A percentile compares a stretch with the other conserved stretches of the same genome.
These are phyloP conservation scores for Thripadectes ignobilis DNA, from an alignment of 2,797 vertebrate species.

Conservation along the genomic window DNA sequence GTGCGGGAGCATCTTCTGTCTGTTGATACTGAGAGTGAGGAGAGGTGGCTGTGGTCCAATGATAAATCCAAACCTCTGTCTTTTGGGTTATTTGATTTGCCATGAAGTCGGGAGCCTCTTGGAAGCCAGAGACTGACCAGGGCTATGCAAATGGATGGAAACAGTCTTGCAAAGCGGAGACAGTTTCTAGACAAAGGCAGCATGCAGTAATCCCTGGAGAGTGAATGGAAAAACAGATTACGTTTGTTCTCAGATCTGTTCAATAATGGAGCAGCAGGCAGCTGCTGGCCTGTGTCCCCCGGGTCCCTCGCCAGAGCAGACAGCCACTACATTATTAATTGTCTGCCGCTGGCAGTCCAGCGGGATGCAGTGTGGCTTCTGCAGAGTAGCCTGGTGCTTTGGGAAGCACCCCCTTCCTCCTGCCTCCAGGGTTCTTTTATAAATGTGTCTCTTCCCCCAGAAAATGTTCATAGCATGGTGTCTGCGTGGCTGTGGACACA, in stretches of 20 bases:
- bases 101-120: background rate
- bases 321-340: conserved; percentile 51
- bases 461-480: fast-evolving
- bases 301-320: background rate
- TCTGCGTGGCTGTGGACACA: background rate
- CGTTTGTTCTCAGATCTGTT: conserved; percentile 32
- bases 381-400: background rate
- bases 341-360: background rate
- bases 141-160: background rate
- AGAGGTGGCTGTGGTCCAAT: background rate
- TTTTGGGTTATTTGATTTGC: background rate
- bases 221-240: conserved; percentile 36
- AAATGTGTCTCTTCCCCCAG: background rate
- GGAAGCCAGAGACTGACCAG: background rate
- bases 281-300: conserved; percentile 32
- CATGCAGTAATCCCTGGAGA: conserved; percentile 1
- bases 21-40: background rate
- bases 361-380: background rate
- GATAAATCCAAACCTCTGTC: background rate
- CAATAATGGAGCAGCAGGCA: conserved; percentile 56
- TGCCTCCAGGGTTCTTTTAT: background rate
- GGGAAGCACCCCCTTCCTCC: background rate
- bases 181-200: background rate
- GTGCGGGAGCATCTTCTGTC: background rate
- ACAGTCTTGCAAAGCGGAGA: background rate